phyloP scores from a whole-genome alignment of 2,797 vertebrate genomes.

The Silurus aristotelis region DNA sequence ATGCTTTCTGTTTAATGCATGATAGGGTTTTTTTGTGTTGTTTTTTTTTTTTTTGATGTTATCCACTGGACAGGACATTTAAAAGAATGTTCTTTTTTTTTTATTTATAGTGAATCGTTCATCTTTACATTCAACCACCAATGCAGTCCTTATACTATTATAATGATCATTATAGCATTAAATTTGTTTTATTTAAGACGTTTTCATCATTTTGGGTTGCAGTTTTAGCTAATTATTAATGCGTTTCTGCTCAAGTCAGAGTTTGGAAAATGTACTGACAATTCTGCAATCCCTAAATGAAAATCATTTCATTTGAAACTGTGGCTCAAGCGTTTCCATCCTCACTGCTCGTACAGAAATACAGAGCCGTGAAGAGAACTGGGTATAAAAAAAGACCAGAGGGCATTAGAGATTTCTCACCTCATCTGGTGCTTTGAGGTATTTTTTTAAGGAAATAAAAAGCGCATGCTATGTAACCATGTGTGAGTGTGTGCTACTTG shows the following conservation, averaged over 20 bases:
- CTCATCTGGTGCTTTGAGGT: conserved; percentile 63
- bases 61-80: not conserved
- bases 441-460: conserved; percentile 73
- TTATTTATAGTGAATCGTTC: not conserved
- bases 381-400: not conserved
- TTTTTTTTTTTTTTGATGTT: not conserved
- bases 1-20: conserved; percentile 31
- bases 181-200: conserved; percentile 51
- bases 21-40: conserved; percentile 22
- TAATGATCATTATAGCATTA: conserved; percentile 13
- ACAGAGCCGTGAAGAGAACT: conserved; percentile 35
- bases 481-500: conserved; percentile 30
- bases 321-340: not conserved
- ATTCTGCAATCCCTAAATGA: not conserved
- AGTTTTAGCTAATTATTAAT: not conserved
- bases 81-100: conserved; percentile 12
- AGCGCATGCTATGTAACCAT: conserved; percentile 65
- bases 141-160: conserved; percentile 23
- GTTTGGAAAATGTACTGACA: not conserved
- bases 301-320: not conserved
- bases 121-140: not conserved
- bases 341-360: not conserved
- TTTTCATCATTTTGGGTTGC: not conserved
- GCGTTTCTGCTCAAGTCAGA: conserved; percentile 3
- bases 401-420: conserved; percentile 55